Evolutionary conservation across 2,797 vertebrate genomes (phyloP).

Genomic region (Pantherophis alleghaniensis): DNA sequence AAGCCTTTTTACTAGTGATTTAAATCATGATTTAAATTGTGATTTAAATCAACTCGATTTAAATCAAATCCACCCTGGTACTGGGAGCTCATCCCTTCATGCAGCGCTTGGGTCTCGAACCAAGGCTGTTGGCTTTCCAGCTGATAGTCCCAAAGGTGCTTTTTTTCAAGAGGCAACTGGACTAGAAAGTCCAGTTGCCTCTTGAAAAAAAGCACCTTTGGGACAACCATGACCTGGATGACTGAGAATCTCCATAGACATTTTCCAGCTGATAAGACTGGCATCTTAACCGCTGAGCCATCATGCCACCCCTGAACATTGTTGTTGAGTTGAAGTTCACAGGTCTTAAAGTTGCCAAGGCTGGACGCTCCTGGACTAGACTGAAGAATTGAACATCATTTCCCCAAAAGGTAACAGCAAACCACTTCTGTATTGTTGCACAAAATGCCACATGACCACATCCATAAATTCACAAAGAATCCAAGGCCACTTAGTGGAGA

Average conservation of each 20-base stretch:
- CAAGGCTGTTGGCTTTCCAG: not conserved
- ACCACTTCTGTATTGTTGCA: not conserved
- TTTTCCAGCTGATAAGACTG: not conserved
- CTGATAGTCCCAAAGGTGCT: too few relatives aligned
- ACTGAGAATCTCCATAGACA: too few relatives aligned
- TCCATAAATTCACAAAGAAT: not conserved
- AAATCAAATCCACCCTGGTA: too few relatives aligned
- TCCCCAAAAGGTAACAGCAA: not conserved
- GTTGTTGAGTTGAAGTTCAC: not conserved
- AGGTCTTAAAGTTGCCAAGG: not conserved
- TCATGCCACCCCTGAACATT: not conserved
- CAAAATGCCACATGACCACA: too few relatives aligned
- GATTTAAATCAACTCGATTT: too few relatives aligned
- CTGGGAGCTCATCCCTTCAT: not conserved
- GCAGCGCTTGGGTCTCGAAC: not conserved
- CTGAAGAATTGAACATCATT: not conserved
- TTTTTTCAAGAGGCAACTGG: too few relatives aligned
- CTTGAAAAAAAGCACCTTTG: too few relatives aligned
- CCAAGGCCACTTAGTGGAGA: not conserved
- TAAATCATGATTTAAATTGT: too few relatives aligned
- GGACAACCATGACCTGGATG: too few relatives aligned
- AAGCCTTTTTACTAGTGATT: too few relatives aligned
- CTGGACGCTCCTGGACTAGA: not conserved
- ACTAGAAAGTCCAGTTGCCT: too few relatives aligned
- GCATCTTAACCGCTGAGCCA: not conserved